Evolutionary conservation across 2,113 vertebrate genomes (phyloP).

Genomic region (Ciconia stormi): DNA sequence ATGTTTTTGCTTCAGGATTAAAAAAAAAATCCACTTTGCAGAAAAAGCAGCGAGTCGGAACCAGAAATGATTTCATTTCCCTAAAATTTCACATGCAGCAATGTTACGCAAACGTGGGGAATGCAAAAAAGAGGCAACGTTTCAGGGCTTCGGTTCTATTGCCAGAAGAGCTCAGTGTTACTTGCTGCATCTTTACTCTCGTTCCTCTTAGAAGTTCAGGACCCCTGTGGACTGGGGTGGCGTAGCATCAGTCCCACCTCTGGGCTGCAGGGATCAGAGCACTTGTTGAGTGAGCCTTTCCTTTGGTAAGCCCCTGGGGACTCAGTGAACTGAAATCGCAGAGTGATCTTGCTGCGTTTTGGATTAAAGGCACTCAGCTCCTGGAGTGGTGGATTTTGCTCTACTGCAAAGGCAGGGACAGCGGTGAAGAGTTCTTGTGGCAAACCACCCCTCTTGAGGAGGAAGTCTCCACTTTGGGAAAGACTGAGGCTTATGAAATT

Average conservation of each 20-base stretch:
- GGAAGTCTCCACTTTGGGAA: not conserved
- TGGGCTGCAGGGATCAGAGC: not conserved
- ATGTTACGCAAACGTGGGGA: not conserved
- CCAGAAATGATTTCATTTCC: not conserved
- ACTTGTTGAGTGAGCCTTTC: not conserved
- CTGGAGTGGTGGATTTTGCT: not conserved
- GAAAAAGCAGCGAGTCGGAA: not conserved
- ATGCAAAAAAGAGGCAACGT: not conserved
- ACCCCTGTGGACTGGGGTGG: not conserved
- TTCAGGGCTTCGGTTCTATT: not conserved
- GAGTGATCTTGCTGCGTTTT: not conserved
- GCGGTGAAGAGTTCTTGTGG: not conserved
- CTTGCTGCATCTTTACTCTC: not conserved
- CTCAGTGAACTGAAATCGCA: not conserved
- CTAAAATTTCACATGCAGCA: not conserved
- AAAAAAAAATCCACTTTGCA: not conserved
- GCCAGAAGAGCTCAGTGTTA: not conserved
- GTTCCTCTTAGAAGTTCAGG: not conserved
- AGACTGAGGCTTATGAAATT: not conserved
- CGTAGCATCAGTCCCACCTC: not conserved
- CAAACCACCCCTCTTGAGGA: not conserved
- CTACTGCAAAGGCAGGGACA: not conserved
- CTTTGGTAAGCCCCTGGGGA: not conserved
- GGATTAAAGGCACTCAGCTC: not conserved
- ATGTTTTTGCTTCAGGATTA: not conserved